These are phyloP conservation scores for Connochaetes taurinus DNA, from an alignment of 2,113 vertebrate genomes.

Conservation along the genomic window DNA sequence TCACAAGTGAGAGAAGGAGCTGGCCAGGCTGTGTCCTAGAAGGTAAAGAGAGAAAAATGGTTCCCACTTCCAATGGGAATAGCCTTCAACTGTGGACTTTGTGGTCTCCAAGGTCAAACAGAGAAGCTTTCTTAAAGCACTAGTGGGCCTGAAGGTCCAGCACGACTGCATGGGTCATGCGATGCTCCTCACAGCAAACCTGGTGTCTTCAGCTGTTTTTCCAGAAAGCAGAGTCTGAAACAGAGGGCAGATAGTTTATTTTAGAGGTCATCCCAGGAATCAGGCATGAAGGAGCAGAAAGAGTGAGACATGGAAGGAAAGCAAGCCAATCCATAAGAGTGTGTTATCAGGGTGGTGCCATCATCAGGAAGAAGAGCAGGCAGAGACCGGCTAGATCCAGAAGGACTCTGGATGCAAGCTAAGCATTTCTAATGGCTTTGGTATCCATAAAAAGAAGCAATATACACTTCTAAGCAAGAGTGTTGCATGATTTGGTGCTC, in stretches of 20 bases:
- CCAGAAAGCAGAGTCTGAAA: background rate
- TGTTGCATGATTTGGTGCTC: background rate
- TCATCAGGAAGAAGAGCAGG: background rate
- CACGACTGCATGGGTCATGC: background rate
- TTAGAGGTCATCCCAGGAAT: background rate
- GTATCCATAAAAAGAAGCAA: background rate
- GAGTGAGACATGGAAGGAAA: background rate
- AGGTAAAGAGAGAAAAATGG: background rate
- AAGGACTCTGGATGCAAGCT: background rate
- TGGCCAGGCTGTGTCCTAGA: background rate
- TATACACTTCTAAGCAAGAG: background rate
- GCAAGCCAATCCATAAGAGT: background rate
- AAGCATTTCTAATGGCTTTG: background rate
- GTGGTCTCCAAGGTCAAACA: background rate
- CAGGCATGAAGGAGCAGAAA: background rate
- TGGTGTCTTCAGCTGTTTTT: background rate
- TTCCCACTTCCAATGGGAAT: background rate
- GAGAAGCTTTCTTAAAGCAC: background rate
- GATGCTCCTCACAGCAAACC: background rate
- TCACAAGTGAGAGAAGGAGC: background rate
- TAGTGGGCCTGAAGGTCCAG: background rate
- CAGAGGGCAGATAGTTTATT: background rate
- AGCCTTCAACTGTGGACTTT: background rate
- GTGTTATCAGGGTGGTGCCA: background rate
- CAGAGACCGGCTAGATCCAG: background rate